Evolutionary conservation across 30 jellyfish, hydroid and myxozoan species (phyloP).

Genomic region (Hydractinia echinata): DNA sequence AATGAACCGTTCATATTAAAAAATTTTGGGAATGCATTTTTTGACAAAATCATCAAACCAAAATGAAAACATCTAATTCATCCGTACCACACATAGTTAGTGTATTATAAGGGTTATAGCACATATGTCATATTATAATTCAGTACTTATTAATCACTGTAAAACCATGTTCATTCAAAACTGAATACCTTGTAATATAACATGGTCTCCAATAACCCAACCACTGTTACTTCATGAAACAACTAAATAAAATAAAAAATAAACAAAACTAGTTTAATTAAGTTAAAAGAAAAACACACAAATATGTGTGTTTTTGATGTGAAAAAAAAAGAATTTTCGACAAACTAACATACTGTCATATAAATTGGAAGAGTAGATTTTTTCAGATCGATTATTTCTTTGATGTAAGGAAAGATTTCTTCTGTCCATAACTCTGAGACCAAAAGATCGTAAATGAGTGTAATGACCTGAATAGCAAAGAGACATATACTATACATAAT

Average conservation of each 20-base stretch:
- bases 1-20: no score
- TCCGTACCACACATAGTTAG: no score
- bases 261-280: neutral
- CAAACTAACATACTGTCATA: conserved; percentile 57
- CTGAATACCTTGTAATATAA: conserved; percentile 63
- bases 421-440: conserved; percentile 75
- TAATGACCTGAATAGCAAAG: conserved; percentile 30
- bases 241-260: conserved; percentile 34
- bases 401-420: conserved; percentile 49
- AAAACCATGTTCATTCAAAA: neutral
- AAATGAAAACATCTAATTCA: no score
- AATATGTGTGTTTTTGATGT: neutral
- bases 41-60: no score
- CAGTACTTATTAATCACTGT: no score
- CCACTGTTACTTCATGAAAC: conserved; percentile 82
- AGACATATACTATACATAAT: neutral
- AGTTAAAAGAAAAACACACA: neutral
- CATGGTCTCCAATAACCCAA: conserved; percentile 64
- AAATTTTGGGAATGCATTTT: no score
- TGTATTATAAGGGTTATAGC: no score
- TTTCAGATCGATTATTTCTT: conserved; percentile 19
- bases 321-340: neutral
- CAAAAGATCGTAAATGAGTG: conserved; percentile 53
- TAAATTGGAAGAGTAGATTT: conserved; percentile 64
- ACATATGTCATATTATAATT: no score